Base-by-base conservation (phyloP, 2,113 vertebrate species). In the Rhagologus leucostigma region DNA sequence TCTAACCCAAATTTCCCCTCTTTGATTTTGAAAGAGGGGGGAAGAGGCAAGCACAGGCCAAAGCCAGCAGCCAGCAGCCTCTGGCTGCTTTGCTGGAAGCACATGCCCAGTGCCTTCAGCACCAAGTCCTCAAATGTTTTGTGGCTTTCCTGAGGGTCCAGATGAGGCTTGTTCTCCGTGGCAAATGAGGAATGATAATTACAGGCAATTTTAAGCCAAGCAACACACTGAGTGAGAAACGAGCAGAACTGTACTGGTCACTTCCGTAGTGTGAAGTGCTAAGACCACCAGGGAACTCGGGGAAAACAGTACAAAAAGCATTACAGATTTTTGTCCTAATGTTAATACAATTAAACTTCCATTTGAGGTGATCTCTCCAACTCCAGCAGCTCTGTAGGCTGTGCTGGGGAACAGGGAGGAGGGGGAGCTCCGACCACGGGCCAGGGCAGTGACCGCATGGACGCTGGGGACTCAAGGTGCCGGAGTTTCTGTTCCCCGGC, bases 401-500 rank as follows among this genome's bases (percentile, higher is more conserved):
- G 32, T 11, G 33, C 30, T 49, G 30, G 60, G 41, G 22, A 27
- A 6, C 26, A 30, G 13, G 1, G 13, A 44, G 44, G 14, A 29
- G 62, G 4, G 68, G 22, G 14, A 67, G 22, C 70, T n/a, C 22
- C 16, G 49, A 30, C 20, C 42, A 6, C 55, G 26, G 70, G 29
- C 11, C 69, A 10, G 30, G 64, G 23, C 59, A 19, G 22, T 5
- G 42, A 3, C 32, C 42, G 11, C 16, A 9, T 1, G 42, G 30
- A 4, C 30, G 6, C 30, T 4, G 63, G 20, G 20, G 7, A 24
- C 21, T 6, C 30, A 2, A 0, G 56, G 56, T 7, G 56, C 13
- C 63, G 6, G 7, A 8, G 19, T 3, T 42, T 4, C 26, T 32
- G 62, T 2, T 16, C 19, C 39, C 4, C 13, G 27, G 39, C 6